Evolutionary conservation across 2,888 invertebrate species (phyloP).

Genomic region (Cheilosia vernalis): DNA sequence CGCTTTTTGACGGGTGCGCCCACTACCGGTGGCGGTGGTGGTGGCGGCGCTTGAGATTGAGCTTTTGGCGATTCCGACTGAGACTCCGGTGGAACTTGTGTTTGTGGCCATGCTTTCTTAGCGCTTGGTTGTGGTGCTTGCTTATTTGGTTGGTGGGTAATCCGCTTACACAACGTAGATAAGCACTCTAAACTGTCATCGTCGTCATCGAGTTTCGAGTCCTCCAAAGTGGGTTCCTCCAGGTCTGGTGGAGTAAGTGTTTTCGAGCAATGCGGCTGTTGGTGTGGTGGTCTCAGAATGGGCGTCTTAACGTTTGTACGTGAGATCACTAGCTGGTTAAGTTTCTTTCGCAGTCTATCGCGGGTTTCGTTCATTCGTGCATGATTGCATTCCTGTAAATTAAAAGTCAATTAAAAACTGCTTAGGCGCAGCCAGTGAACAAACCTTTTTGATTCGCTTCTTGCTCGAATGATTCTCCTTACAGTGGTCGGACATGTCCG

Average conservation of each 20-base stretch:
- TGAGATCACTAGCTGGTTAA: slow-evolving; percentile 81
- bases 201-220: slow-evolving; percentile 77
- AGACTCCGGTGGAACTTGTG: slow-evolving; percentile 47
- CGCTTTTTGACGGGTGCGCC: slow-evolving; percentile 32
- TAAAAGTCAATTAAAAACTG: background rate
- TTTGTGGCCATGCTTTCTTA: slow-evolving; percentile 58
- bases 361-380: slow-evolving; percentile 83
- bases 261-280: slow-evolving; percentile 66
- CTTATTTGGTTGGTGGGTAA: slow-evolving; percentile 75
- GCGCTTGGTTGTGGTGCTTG: slow-evolving; percentile 29
- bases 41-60: slow-evolving; percentile 58
- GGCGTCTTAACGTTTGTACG: slow-evolving; percentile 79
- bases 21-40: slow-evolving; percentile 38
- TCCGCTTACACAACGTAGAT: slow-evolving; percentile 80
- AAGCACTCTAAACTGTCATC: slow-evolving; percentile 80
- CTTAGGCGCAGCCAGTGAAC: background rate
- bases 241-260: slow-evolving; percentile 54
- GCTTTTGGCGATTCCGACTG: slow-evolving; percentile 54
- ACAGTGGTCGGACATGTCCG: slow-evolving; percentile 81
- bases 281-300: slow-evolving; percentile 60
- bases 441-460: slow-evolving; percentile 81
- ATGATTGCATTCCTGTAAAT: slow-evolving; percentile 81
- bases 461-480: slow-evolving; percentile 82
- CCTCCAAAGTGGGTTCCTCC: slow-evolving; percentile 66
- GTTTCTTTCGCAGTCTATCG: slow-evolving; percentile 82